Evolutionary conservation across 2,797 vertebrate genomes (phyloP), one percentile per base, ranked within the genome.

Genomic region (Syncerus caffer): DNA sequence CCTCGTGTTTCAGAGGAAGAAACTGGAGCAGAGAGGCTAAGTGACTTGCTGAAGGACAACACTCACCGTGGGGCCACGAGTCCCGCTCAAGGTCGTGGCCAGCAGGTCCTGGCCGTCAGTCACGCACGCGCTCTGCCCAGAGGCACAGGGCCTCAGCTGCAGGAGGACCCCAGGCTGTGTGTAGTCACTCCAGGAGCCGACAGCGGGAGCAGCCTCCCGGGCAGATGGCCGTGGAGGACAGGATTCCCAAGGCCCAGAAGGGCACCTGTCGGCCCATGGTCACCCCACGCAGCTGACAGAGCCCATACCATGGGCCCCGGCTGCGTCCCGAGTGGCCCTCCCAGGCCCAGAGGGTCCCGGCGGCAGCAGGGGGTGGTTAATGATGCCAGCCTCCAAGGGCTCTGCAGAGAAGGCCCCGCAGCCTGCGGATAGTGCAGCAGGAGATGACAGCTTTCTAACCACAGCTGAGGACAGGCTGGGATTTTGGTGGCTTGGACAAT

Each of bases 401-500:
- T 91, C 95, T 78, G 53, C 78, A 91, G 93, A 84, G 96, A 87
- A 86, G 87, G 92, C 90, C 93, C 57, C 10, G 96, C 90, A 62
- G 62, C 42, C 91, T 89, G 82, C 57, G 58, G 93, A 93, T 85
- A 92, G 92, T 64, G 51, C 94, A 53, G 80, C 94, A 71, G 58
- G 57, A 83, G 95, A 96, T 84, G 94, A 96, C 2, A 92, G 94
- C 92, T 85, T 93, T 97, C 94, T 98, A 94, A 94, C 45, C 96
- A 94, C 96, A 92, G 96, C 60, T 3, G 23, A 51, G 92, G 64
- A 97, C 97, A 96, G 97, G 96, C 90, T 79, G 4, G 34, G 64
- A 51, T 96, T 97, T 97, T 90, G 96, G 90, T 79, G 86, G 76
- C 90, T 74, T 42, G 80, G 85, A 95, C 96, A 94, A 95, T 96